Evolutionary conservation across 2,113 vertebrate species (phyloP).

Genomic region (Blennius ocellaris): DNA sequence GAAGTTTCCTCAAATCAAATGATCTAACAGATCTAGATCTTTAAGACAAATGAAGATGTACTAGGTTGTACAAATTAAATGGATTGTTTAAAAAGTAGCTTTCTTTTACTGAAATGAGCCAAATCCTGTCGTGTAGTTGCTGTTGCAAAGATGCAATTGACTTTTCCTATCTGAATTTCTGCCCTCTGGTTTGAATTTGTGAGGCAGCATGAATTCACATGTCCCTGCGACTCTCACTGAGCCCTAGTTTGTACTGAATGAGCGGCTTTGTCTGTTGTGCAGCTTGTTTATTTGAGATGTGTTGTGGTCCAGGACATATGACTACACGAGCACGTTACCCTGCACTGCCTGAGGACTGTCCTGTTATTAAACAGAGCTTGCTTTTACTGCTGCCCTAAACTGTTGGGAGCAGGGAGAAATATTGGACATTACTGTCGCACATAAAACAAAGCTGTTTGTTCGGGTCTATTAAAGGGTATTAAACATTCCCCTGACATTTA

Average conservation of each 20-base stretch:
- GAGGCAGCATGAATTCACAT: slow-evolving; percentile 44
- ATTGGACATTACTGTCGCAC: background rate
- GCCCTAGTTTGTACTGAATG: slow-evolving; percentile 59
- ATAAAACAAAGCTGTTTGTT: slow-evolving; percentile 1
- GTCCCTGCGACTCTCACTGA: slow-evolving; percentile 5
- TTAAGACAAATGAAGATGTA: background rate
- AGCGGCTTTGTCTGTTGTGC: slow-evolving; percentile 62
- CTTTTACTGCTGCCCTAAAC: background rate
- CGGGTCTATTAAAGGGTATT: background rate
- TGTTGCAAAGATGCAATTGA: background rate
- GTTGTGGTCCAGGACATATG: slow-evolving; percentile 60
- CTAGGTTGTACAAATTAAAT: background rate
- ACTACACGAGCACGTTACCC: slow-evolving; percentile 38
- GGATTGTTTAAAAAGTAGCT: background rate
- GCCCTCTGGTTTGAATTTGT: slow-evolving; percentile 37
- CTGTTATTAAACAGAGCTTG: background rate
- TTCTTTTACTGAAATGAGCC: background rate
- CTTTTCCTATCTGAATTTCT: slow-evolving; percentile 19
- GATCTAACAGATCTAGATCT: background rate
- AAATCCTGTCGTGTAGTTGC: slow-evolving; percentile 12
- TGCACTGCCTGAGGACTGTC: slow-evolving; percentile 19
- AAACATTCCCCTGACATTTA: background rate
- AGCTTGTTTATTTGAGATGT: slow-evolving; percentile 29
- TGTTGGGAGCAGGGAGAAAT: background rate
- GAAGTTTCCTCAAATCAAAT: background rate